Evolutionary conservation across 2,888 invertebrate genomes (phyloP).

Genomic region (Aelia acuminata): DNA sequence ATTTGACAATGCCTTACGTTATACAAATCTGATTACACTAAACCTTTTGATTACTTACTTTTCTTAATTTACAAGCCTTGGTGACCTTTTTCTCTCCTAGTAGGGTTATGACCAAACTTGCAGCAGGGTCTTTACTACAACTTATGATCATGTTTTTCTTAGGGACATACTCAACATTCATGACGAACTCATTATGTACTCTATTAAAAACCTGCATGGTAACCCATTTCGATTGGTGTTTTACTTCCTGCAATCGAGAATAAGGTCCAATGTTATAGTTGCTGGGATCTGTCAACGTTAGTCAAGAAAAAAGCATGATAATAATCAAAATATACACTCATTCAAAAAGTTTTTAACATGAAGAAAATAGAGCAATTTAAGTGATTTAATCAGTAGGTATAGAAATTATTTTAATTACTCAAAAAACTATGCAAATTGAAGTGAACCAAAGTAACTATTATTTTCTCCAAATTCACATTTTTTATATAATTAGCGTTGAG

Average conservation of each 20-base stretch:
- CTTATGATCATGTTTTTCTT: constrained; percentile 21
- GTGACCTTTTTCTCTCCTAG: background rate
- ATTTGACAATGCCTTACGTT: no score
- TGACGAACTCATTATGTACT: constrained; percentile 30
- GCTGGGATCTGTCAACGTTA: background rate
- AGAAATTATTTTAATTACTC: no score
- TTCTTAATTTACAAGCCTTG: constrained; percentile 5
- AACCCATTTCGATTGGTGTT: background rate
- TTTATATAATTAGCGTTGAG: no score
- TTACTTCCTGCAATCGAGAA: background rate
- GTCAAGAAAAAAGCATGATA: background rate
- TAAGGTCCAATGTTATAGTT: background rate
- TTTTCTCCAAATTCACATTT: no score
- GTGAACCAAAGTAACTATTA: no score
- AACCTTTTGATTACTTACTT: background rate
- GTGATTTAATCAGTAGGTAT: no score
- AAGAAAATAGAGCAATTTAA: no score
- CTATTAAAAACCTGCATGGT: background rate
- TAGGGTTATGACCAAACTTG: background rate
- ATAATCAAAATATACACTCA: no score
- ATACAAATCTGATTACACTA: no score
- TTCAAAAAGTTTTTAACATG: no score
- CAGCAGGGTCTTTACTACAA: background rate
- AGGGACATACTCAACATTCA: background rate
- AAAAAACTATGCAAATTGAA: no score